These are phyloP conservation scores for Rambutsinella grinnellia DNA, from an alignment of 2,888 invertebrate species.

Conservation along the genomic window DNA sequence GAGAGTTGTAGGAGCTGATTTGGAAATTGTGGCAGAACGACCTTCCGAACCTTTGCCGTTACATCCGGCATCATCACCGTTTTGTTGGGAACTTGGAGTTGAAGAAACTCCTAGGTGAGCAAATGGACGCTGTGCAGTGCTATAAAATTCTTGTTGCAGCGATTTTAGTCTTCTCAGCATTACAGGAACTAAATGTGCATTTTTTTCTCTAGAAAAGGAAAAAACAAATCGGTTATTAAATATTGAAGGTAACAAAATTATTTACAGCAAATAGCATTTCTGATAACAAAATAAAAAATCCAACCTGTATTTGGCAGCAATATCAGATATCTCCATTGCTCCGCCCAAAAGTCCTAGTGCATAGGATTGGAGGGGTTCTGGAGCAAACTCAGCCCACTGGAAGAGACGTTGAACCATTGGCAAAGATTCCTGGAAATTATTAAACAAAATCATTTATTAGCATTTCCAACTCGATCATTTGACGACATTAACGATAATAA, in stretches of 20 bases:
- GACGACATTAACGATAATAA: too few relatives aligned
- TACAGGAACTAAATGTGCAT: constrained; percentile 79
- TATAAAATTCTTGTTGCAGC: constrained; percentile 75
- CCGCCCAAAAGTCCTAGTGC: constrained; percentile 94
- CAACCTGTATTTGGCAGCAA: constrained; percentile 86
- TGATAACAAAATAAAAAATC: too few relatives aligned
- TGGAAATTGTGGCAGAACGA: background rate
- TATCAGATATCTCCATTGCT: constrained; percentile 97
- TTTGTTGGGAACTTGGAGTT: background rate
- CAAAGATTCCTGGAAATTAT: constrained; percentile 79
- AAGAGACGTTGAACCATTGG: constrained; percentile 87
- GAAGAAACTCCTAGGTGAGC: constrained; percentile 71
- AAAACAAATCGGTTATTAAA: background rate
- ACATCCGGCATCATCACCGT: constrained; percentile 21
- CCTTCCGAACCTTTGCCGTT: background rate
- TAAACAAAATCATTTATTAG: background rate
- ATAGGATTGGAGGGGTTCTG: constrained; percentile 93
- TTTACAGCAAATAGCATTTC: background rate
- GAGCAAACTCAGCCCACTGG: constrained; percentile 88
- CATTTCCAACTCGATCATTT: too few relatives aligned
- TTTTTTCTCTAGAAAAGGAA: constrained; percentile 59
- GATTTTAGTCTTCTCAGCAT: constrained; percentile 87
- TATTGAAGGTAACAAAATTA: background rate
- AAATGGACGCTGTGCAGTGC: constrained; percentile 71
- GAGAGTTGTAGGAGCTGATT: constrained; percentile 1